phyloP scores from a whole-genome alignment of 2,113 vertebrate genomes.

The Gymnogyps californianus region DNA sequence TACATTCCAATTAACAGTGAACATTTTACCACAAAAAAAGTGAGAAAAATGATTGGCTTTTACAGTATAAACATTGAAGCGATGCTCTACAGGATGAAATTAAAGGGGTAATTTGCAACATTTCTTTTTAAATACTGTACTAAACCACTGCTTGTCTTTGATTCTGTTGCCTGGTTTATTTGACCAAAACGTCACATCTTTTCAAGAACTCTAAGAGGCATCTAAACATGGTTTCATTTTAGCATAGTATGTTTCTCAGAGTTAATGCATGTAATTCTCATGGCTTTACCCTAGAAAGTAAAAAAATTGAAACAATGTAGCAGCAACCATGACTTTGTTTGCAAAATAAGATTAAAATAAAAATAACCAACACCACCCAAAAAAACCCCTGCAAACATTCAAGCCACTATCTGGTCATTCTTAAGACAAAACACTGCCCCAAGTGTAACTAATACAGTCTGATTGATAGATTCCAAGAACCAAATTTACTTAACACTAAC shows the following conservation, averaged over 20 bases:
- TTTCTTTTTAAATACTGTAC: background rate
- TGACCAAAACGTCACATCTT: background rate
- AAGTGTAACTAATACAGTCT: background rate
- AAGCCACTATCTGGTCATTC: background rate
- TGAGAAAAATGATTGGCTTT: background rate
- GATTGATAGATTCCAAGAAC: background rate
- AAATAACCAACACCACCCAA: background rate
- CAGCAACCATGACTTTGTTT: background rate
- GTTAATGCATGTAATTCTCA: background rate
- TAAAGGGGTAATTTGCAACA: background rate
- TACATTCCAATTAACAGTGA: slow-evolving; percentile 24
- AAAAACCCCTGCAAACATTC: background rate
- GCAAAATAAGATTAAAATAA: background rate
- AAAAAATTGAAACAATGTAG: background rate
- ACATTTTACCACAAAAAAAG: background rate
- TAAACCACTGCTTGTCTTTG: background rate
- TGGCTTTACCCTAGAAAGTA: background rate
- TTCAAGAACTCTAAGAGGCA: background rate
- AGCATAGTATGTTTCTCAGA: background rate
- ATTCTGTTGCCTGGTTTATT: background rate
- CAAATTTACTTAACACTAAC: background rate
- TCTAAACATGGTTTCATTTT: background rate
- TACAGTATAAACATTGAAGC: background rate
- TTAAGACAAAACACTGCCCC: background rate
- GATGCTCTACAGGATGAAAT: background rate